Evolutionary conservation across 2,113 vertebrate species (phyloP).

Genomic region (Clarias magur): DNA sequence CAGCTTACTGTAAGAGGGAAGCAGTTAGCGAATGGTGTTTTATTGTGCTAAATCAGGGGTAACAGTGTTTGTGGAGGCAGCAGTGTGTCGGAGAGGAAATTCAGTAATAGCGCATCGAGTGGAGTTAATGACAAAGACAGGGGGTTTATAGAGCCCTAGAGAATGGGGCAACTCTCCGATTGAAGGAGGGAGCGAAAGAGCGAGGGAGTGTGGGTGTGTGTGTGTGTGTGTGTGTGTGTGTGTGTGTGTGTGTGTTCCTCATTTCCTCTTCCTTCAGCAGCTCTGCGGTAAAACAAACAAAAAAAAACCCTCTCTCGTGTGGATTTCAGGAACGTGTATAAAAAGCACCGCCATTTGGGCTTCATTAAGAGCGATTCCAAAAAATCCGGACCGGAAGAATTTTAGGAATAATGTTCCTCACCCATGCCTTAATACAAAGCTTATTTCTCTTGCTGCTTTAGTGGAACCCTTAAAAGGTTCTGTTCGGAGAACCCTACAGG

Average conservation of each 20-base stretch:
- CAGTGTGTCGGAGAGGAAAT: slow-evolving; percentile 53
- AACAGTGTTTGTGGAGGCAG: slow-evolving; percentile 43
- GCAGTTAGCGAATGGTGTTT: slow-evolving; percentile 2
- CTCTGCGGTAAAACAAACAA: slow-evolving; percentile 31
- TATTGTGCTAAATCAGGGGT: slow-evolving; percentile 37
- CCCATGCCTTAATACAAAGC: slow-evolving; percentile 42
- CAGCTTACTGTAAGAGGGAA: slow-evolving; percentile 5
- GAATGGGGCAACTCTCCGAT: slow-evolving; percentile 30
- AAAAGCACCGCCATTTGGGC: slow-evolving; percentile 38
- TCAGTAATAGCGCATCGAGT: slow-evolving; percentile 57
- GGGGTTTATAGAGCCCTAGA: slow-evolving; percentile 48
- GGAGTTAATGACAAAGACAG: slow-evolving; percentile 56
- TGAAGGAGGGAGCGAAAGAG: not conserved
- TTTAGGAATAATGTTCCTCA: slow-evolving; percentile 1
- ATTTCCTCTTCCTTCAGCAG: slow-evolving; percentile 25
- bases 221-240: not conserved
- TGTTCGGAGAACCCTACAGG: not conserved
- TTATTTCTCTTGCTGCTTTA: slow-evolving; percentile 26
- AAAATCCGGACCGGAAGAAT: slow-evolving; percentile 49
- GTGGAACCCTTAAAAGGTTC: not conserved
- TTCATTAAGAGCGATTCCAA: slow-evolving; percentile 36
- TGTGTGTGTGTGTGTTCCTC: slow-evolving; percentile 36
- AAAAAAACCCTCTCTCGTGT: slow-evolving; percentile 45
- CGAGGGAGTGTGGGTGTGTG: not conserved
- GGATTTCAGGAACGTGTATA: slow-evolving; percentile 44